Conservation (phyloP, 2,888 invertebrate species). For the Cheilosia grossa region DNA sequence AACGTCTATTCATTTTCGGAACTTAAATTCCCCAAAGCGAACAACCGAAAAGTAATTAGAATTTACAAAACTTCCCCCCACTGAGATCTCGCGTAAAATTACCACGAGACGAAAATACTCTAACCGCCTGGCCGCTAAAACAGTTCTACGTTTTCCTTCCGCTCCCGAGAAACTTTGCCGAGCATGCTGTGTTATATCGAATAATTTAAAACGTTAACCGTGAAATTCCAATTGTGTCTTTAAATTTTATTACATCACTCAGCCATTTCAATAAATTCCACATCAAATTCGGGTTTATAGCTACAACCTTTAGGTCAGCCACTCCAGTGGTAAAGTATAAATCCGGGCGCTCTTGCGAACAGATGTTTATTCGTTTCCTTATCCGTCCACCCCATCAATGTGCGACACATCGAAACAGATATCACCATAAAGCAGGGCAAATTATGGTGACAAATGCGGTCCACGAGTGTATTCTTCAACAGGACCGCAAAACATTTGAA, state of each 20-base stretch:
- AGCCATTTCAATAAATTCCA: neutral
- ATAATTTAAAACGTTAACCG: conserved; percentile 61
- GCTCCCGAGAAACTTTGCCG: conserved; percentile 36
- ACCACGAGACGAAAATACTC: conserved; percentile 37
- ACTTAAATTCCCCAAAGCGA: conserved; percentile 18
- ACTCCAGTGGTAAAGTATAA: conserved; percentile 9
- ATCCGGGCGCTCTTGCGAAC: conserved; percentile 39
- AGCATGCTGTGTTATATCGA: conserved; percentile 61
- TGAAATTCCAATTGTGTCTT: conserved; percentile 31
- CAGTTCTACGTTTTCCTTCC: conserved; percentile 7
- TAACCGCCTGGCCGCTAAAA: neutral
- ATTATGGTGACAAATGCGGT: conserved; percentile 61
- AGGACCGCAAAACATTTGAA: conserved; percentile 30
- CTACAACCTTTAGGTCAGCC: conserved; percentile 13
- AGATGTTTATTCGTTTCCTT: conserved; percentile 56
- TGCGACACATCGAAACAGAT: conserved; percentile 6
- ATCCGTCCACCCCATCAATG: conserved; percentile 4
- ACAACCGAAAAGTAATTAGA: conserved; percentile 44
- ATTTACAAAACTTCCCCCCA: conserved; percentile 41
- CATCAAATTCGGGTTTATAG: conserved; percentile 48
- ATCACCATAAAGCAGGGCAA: conserved; percentile 52
- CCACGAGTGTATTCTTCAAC: conserved; percentile 8
- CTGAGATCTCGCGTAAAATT: conserved; percentile 50
- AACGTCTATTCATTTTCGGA: conserved; percentile 8
- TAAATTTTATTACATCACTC: conserved; percentile 19